Percentiles rank a stretch among this genome's conserved stretches.
Conservation (phyloP, 2,888 invertebrate species). For the Oithona nana region DNA sequence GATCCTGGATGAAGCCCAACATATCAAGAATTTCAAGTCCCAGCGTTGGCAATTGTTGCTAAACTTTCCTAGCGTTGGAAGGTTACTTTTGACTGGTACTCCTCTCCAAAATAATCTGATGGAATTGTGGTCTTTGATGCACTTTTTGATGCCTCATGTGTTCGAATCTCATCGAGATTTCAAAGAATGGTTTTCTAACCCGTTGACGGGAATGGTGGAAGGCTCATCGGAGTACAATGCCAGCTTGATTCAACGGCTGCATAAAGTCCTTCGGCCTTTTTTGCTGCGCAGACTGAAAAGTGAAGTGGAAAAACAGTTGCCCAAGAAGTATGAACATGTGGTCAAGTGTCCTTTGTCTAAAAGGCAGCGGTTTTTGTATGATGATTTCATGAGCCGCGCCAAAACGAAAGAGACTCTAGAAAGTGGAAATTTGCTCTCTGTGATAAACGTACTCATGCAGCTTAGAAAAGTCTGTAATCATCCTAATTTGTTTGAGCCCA, state of each 20-base stretch:
- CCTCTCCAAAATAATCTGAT: conserved; percentile 87
- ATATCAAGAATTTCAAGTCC: conserved; percentile 98
- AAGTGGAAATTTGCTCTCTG: conserved; percentile 78
- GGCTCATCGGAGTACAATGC: conserved; percentile 79
- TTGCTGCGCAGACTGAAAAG: conserved; percentile 71
- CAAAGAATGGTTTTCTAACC: conserved; percentile 96
- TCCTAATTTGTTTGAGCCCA: conserved; percentile 89
- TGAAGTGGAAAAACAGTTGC: conserved; percentile 94
- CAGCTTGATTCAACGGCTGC: conserved; percentile 62
- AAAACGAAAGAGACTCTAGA: conserved; percentile 82
- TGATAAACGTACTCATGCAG: conserved; percentile 92
- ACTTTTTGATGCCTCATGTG: conserved; percentile 91
- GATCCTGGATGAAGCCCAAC: conserved; percentile 94
- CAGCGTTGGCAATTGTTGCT: conserved; percentile 93
- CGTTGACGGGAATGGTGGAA: conserved; percentile 87
- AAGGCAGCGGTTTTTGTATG: conserved; percentile 87
- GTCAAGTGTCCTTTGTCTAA: conserved; percentile 82
- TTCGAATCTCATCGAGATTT: conserved; percentile 71
- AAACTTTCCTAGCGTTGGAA: conserved; percentile 48
- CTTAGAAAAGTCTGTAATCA: conserved; percentile 93
- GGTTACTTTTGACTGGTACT: conserved; percentile 77
- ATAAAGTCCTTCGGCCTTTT: conserved; percentile 85
- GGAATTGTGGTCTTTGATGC: conserved; percentile 95
- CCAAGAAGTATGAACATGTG: conserved; percentile 87
- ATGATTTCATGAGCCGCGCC: conserved; percentile 95